These are phyloP conservation scores for Eclectus roratus DNA, from an alignment of 2,113 vertebrate species.

Conservation along the genomic window DNA sequence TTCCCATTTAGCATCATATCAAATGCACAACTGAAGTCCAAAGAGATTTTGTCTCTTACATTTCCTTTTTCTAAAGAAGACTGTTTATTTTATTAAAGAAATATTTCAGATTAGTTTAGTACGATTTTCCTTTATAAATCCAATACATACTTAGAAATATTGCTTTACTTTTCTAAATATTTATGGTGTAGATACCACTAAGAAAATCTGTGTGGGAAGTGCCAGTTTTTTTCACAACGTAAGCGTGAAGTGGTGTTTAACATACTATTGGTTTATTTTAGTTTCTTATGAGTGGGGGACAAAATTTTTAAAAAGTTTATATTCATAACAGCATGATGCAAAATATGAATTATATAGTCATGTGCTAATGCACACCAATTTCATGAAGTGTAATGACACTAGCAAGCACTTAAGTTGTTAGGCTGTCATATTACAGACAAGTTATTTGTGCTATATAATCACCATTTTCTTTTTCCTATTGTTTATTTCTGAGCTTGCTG, in stretches of 20 bases:
- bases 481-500: constrained; percentile 67
- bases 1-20: not conserved
- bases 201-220: not conserved
- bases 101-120: not conserved
- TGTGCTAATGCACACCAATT: constrained; percentile 75
- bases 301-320: not conserved
- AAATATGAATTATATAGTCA: constrained; percentile 72
- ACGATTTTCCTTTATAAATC: not conserved
- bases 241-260: constrained; percentile 3
- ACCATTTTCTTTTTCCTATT: constrained; percentile 66
- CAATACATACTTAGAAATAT: not conserved
- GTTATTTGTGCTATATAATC: constrained; percentile 74
- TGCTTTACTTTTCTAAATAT: not conserved
- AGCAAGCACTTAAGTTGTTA: constrained; percentile 78
- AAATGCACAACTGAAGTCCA: not conserved
- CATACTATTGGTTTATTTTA: constrained; percentile 34
- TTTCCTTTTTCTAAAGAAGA: not conserved
- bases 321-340: constrained; percentile 53
- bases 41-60: not conserved
- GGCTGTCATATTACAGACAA: constrained; percentile 78
- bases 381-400: constrained; percentile 75
- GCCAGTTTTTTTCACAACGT: not conserved
- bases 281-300: constrained; percentile 39
- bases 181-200: not conserved
- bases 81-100: not conserved